These are phyloP conservation scores for Psettodes erumei DNA, from an alignment of 2,113 vertebrate genomes.

Conservation along the genomic window DNA sequence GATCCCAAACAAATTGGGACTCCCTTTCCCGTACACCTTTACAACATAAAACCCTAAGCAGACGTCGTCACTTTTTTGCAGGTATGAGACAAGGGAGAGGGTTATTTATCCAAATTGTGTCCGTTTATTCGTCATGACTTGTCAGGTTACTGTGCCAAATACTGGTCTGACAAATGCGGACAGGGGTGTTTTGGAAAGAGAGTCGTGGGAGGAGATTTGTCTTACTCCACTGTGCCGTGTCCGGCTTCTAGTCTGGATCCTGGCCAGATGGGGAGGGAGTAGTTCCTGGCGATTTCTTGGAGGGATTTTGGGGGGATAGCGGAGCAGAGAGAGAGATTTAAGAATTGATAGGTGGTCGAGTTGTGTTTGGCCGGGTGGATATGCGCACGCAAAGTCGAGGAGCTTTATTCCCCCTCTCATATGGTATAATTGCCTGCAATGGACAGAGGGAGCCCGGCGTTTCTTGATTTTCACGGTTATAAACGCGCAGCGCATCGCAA, in stretches of 20 bases:
- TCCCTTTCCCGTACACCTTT: constrained; percentile 24
- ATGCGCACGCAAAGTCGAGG: constrained; percentile 68
- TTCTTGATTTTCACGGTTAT: constrained; percentile 46
- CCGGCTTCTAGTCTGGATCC: constrained; percentile 81
- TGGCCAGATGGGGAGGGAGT: constrained; percentile 83
- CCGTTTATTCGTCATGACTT: not conserved
- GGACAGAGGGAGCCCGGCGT: constrained; percentile 75
- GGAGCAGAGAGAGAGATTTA: constrained; percentile 76
- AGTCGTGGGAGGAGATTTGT: constrained; percentile 75
- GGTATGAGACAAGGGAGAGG: not conserved
- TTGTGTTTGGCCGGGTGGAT: constrained; percentile 77
- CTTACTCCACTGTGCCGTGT: constrained; percentile 70
- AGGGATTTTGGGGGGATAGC: constrained; percentile 69
- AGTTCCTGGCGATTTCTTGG: constrained; percentile 75
- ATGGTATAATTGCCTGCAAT: constrained; percentile 77
- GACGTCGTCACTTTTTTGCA: not conserved
- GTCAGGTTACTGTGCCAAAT: constrained; percentile 42
- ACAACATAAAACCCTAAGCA: constrained; percentile 7
- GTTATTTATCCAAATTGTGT: not conserved
- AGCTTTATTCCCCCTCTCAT: constrained; percentile 69
- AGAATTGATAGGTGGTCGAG: constrained; percentile 81
- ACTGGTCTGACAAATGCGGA: constrained; percentile 42
- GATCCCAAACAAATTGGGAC: constrained; percentile 71
- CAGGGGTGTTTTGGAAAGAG: constrained; percentile 60
- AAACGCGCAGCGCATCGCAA: constrained; percentile 45